phyloP scores from a whole-genome alignment of 2,797 vertebrate species.

The Poecilia velifera region DNA sequence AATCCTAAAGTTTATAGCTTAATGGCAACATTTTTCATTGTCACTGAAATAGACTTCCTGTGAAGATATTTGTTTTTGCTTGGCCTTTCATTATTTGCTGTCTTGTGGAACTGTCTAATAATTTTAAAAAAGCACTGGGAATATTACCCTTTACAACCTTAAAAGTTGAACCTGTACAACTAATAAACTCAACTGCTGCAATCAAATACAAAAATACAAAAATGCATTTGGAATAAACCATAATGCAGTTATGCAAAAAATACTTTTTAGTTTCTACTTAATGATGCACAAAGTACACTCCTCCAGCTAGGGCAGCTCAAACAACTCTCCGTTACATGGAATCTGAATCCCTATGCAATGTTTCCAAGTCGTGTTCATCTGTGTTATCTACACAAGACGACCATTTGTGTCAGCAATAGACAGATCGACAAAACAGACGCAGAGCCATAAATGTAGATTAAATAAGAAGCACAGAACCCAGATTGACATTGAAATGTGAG shows the following conservation, averaged over 20 bases:
- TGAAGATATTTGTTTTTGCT: background rate
- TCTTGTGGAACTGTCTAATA: background rate
- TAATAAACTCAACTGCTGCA: background rate
- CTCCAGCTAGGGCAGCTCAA: background rate
- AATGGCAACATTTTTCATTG: background rate
- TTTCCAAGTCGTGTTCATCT: background rate
- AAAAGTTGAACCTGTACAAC: background rate
- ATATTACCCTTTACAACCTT: background rate
- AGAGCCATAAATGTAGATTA: background rate
- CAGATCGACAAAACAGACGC: background rate
- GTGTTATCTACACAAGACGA: background rate
- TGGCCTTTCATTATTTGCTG: background rate
- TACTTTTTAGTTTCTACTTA: background rate
- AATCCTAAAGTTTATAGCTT: background rate
- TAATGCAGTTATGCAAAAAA: background rate
- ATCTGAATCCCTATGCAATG: background rate
- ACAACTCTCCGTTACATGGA: background rate
- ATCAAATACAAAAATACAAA: background rate
- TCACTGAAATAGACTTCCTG: background rate
- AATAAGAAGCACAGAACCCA: slow-evolving; percentile 1
- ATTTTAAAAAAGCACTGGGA: background rate
- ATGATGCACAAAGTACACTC: background rate
- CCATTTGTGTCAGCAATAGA: background rate
- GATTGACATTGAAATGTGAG: slow-evolving; percentile 3
- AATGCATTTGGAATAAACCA: background rate